Conservation (phyloP, 2,797 vertebrate species). For the Melanogrammus aeglefinus region DNA sequence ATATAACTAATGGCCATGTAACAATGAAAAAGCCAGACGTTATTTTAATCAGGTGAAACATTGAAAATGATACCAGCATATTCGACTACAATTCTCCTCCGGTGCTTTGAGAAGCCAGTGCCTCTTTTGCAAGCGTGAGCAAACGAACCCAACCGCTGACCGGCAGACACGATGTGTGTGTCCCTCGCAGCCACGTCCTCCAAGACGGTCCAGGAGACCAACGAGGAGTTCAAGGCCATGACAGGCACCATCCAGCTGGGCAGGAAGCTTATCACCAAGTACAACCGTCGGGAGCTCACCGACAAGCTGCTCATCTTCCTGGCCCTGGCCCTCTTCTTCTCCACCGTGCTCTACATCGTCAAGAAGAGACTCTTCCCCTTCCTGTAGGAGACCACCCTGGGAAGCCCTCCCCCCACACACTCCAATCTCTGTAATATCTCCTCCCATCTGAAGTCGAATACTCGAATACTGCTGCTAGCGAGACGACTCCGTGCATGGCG, state of each 20-base stretch:
- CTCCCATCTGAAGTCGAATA: constrained; percentile 1
- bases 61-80: background rate
- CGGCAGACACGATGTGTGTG: background rate
- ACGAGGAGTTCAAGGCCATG: constrained; percentile 98
- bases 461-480: too few relatives aligned
- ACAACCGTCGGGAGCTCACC: constrained; percentile 92
- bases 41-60: background rate
- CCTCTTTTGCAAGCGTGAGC: too few relatives aligned
- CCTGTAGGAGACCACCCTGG: constrained; percentile 56
- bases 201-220: constrained; percentile 87
- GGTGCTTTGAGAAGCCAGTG: background rate
- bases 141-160: background rate
- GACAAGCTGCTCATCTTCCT: constrained; percentile 97
- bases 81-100: too few relatives aligned
- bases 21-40: background rate
- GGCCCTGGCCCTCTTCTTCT: constrained; percentile 89
- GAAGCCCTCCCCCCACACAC: too few relatives aligned
- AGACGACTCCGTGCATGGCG: background rate
- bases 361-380: constrained; percentile 97
- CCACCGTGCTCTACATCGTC: constrained; percentile 92
- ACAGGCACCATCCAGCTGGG: constrained; percentile 94
- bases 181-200: constrained; percentile 81
- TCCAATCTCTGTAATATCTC: background rate
- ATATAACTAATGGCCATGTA: background rate
- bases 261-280: constrained; percentile 95